Evolutionary conservation across 2,113 vertebrate genomes (phyloP), one percentile per base, ranked within the genome.

Genomic region (Pimephales promelas): DNA sequence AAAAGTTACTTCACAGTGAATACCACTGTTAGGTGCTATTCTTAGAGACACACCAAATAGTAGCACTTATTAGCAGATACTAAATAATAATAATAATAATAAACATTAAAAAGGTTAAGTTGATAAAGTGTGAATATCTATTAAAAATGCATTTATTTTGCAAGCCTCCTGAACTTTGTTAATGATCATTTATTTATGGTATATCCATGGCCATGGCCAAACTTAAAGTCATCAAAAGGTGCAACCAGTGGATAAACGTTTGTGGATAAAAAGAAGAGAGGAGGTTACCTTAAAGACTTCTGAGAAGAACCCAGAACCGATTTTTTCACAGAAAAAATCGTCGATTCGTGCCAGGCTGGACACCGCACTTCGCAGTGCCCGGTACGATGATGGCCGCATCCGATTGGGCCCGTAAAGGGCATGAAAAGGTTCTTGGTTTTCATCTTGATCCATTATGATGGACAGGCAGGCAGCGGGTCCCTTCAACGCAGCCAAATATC

Each of bases 271-370:
- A 16, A 43, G 1, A 14, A n/a, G 13, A 28, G 82, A 83, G 1
- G 11, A 83, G 1, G 11, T 66, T 91, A 98, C 97, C 97, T 97
- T 98, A 83, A 97, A 98, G 73, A 98, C 97, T 92, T 98, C 97
- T 0, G 97, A 98, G 93, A 98, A 98, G 95, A 98, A 98, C 49
- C 97, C 97, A 0, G 96, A 95, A 2, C 97, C 97, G 18, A 98
- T 97, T 93, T 97, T 98, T 92, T 98, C 97, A 85, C 97, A 97
- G 94, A 96, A 96, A 92, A 98, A 98, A 93, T 98, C 97, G 11
- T 98, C 97, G 28, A 98, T 95, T 22, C 97, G 95, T 52, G 97
- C 96, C 89, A 98, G 92, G 83, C 95, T 97, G 92, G 96, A 98
- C 88, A 98, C 97, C 0, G 97, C 97, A 72, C 97, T 98, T 90